These are phyloP conservation scores for Hyalella azteca DNA, from an alignment of 2,888 invertebrate genomes.

Conservation along the genomic window DNA sequence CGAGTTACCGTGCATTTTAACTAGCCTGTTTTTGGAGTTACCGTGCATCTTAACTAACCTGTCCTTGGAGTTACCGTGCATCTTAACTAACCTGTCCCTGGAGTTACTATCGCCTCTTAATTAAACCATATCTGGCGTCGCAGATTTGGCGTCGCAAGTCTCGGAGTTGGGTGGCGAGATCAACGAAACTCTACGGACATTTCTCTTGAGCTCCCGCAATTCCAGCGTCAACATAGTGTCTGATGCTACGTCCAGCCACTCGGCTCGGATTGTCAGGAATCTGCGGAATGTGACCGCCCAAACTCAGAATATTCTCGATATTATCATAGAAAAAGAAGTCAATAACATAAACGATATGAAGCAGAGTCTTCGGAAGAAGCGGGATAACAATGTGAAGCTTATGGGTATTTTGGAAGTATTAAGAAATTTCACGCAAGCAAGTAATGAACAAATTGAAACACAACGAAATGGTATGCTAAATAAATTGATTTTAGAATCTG, in stretches of 20 bases:
- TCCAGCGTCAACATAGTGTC: slow-evolving; percentile 11
- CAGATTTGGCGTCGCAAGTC: not conserved
- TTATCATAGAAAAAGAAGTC: not conserved
- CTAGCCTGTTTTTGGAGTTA: no score
- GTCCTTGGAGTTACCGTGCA: no score
- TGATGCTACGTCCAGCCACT: slow-evolving; percentile 1
- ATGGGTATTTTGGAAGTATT: not conserved
- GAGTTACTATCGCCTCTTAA: no score
- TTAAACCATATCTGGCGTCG: no score
- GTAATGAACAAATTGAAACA: not conserved
- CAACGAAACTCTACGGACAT: slow-evolving; percentile 29
- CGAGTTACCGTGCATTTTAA: no score
- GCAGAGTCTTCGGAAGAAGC: not conserved
- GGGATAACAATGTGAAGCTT: not conserved
- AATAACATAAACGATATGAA: not conserved
- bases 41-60: no score
- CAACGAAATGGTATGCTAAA: not conserved
- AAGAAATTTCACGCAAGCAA: not conserved
- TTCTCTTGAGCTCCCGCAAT: not conserved
- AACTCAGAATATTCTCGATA: not conserved
- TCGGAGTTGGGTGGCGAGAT: not conserved
- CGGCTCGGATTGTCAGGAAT: not conserved
- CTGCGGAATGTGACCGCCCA: slow-evolving; percentile 26
- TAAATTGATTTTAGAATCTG: not conserved
- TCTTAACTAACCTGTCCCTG: no score